These are phyloP conservation scores for Cerceris rybyensis DNA, from an alignment of 2,888 invertebrate species.

Conservation along the genomic window DNA sequence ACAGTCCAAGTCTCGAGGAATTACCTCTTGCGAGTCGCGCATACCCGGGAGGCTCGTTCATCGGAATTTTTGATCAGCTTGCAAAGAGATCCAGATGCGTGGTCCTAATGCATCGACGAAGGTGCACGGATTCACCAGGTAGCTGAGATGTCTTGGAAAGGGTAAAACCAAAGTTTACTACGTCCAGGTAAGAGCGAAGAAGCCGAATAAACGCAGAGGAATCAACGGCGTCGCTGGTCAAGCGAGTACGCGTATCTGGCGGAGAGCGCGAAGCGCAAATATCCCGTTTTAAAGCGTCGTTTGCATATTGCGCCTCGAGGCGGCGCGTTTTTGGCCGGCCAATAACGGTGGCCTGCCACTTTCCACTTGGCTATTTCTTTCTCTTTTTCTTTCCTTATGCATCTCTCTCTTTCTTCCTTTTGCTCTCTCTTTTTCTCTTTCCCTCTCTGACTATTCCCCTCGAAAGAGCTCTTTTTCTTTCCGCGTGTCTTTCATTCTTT, in stretches of 20 bases:
- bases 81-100: slow-evolving; percentile 53
- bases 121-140: background rate
- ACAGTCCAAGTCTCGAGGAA: too few species aligned
- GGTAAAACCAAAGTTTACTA: slow-evolving; percentile 42
- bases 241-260: slow-evolving; percentile 11
- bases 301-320: slow-evolving; percentile 74
- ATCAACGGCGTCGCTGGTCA: slow-evolving; percentile 2
- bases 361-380: slow-evolving; percentile 61
- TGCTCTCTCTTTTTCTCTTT: background rate
- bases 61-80: slow-evolving; percentile 22
- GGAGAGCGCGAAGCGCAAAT: slow-evolving; percentile 73
- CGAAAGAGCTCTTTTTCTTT: slow-evolving; percentile 2
- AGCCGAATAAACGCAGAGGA: too few species aligned
- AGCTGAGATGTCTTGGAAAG: slow-evolving; percentile 33
- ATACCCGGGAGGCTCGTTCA: background rate
- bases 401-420: background rate
- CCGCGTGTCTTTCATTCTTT: background rate
- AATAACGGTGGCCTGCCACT: slow-evolving; percentile 71
- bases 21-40: too few species aligned
- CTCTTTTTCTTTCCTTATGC: slow-evolving; percentile 23
- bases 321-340: slow-evolving; percentile 69
- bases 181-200: slow-evolving; percentile 19
- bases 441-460: slow-evolving; percentile 11
- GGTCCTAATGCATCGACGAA: slow-evolving; percentile 41
- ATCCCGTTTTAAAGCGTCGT: slow-evolving; percentile 79